A percentile compares a stretch with the other conserved stretches of the same genome.
phyloP scores from a whole-genome alignment of 2,888 invertebrate genomes.

The Paralinhomoeus sp. region DNA sequence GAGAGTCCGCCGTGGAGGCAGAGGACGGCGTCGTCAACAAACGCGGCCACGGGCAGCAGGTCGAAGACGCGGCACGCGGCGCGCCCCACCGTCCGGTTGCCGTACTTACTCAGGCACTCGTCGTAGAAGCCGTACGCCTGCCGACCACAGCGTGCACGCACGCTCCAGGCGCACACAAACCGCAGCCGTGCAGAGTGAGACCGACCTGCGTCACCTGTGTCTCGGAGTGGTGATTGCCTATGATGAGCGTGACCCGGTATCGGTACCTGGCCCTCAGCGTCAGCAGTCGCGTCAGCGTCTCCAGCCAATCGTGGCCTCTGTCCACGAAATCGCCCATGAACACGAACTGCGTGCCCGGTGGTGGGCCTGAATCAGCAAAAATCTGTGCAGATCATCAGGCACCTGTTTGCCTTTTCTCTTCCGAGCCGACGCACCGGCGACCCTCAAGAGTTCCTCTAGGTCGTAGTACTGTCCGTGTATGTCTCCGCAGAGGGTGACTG shows the following conservation, averaged over 20 bases:
- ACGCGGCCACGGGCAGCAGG: constrained; percentile 83
- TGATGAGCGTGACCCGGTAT: constrained; percentile 60
- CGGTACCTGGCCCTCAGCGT: constrained; percentile 69
- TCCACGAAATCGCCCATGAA: constrained; percentile 94
- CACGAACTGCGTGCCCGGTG: constrained; percentile 78
- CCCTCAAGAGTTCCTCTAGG: constrained; percentile 68
- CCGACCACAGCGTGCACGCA: no score
- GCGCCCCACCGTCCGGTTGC: constrained; percentile 94
- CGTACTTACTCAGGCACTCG: constrained; percentile 96
- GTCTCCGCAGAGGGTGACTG: constrained; percentile 96
- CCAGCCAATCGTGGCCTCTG: constrained; percentile 80
- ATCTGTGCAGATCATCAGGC: no score
- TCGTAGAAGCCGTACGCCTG: constrained; percentile 35
- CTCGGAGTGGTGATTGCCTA: constrained; percentile 94
- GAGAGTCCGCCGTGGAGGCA: constrained; percentile 95
- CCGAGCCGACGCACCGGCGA: no score
- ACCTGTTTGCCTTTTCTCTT: no score
- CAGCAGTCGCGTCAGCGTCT: constrained; percentile 60
- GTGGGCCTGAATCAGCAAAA: constrained; percentile 35
- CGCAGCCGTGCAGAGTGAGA: constrained; percentile 53
- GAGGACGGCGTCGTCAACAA: constrained; percentile 84
- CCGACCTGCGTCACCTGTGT: constrained; percentile 80
- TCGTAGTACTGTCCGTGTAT: constrained; percentile 93
- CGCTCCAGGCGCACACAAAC: no score
- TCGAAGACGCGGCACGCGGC: constrained; percentile 96